Percentiles rank a stretch among this genome's conserved stretches.
Conservation (phyloP, 2,888 invertebrate species). For the Auanema sp. region DNA sequence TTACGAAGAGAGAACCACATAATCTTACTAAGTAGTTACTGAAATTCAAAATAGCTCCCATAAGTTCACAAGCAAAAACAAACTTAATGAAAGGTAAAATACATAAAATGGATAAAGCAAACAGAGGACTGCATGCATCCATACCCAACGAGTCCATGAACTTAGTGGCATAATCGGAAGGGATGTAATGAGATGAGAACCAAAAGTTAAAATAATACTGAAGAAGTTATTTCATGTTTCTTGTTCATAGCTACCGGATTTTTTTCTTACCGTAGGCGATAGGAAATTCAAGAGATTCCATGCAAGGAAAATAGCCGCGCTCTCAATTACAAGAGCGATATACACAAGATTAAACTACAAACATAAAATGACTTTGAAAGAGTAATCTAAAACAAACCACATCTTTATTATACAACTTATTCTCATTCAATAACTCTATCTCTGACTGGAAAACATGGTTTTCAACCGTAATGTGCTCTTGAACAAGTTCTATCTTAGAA, state of each 20-base stretch:
- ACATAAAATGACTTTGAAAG: no score
- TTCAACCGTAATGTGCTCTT: no score
- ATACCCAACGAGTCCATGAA: constrained; percentile 16
- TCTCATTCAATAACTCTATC: no score
- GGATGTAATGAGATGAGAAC: constrained; percentile 16
- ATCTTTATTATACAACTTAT: no score
- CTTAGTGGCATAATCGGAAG: constrained; percentile 2
- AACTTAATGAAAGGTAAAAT: constrained; percentile 13
- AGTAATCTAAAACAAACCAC: no score
- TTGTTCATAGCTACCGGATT: not conserved
- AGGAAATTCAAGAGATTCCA: constrained; percentile 19
- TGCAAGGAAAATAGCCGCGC: constrained; percentile 13
- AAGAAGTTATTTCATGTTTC: not conserved
- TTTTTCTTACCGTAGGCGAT: constrained; percentile 7
- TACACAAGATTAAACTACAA: constrained; percentile 13
- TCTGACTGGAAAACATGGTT: no score
- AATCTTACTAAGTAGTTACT: no score
- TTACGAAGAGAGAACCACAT: no score
- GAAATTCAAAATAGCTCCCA: no score
- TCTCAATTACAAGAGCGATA: constrained; percentile 11
- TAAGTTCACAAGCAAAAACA: no score
- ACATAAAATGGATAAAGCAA: constrained; percentile 10
- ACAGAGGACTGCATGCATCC: constrained; percentile 21
- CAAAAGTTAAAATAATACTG: constrained; percentile 22
- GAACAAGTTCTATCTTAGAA: no score